Percentiles rank a stretch among this genome's conserved stretches.
Evolutionary conservation across 2,797 vertebrate genomes (phyloP).

Genomic region (Eulemur coronatus): DNA sequence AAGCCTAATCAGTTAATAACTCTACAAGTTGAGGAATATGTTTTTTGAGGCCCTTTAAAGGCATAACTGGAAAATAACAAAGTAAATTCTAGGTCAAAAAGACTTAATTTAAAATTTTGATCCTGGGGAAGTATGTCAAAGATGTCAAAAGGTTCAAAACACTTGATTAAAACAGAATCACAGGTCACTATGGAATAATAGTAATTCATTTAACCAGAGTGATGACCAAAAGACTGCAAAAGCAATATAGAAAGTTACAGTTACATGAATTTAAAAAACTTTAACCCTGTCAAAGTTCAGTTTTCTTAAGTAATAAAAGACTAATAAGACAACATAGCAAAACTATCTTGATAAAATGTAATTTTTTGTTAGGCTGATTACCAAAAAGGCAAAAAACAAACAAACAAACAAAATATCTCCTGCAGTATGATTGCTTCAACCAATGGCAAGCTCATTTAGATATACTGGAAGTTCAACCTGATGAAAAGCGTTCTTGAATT

Average conservation of each 20-base stretch:
- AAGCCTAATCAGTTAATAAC: not conserved
- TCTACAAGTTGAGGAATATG: not conserved
- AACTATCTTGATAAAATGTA: not conserved
- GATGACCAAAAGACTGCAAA: not conserved
- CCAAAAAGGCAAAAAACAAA: not conserved
- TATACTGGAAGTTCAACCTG: not conserved
- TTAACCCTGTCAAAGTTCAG: not conserved
- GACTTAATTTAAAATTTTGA: not conserved
- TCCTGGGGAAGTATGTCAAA: not conserved
- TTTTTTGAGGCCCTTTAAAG: not conserved
- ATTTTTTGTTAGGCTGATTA: not conserved
- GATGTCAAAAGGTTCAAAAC: not conserved
- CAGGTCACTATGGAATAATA: not conserved
- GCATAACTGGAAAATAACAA: not conserved
- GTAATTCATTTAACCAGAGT: not conserved
- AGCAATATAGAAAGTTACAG: not conserved
- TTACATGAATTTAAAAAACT: not conserved
- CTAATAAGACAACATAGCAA: not conserved
- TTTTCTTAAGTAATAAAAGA: not conserved
- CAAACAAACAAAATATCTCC: not conserved
- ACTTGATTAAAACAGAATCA: not conserved
- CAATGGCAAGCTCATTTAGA: not conserved
- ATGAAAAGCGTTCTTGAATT: not conserved
- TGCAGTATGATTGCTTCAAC: not conserved
- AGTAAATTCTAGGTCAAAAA: not conserved